These are phyloP conservation scores for Hydropsyche betteni DNA, from an alignment of 2,888 invertebrate genomes.

Conservation along the genomic window DNA sequence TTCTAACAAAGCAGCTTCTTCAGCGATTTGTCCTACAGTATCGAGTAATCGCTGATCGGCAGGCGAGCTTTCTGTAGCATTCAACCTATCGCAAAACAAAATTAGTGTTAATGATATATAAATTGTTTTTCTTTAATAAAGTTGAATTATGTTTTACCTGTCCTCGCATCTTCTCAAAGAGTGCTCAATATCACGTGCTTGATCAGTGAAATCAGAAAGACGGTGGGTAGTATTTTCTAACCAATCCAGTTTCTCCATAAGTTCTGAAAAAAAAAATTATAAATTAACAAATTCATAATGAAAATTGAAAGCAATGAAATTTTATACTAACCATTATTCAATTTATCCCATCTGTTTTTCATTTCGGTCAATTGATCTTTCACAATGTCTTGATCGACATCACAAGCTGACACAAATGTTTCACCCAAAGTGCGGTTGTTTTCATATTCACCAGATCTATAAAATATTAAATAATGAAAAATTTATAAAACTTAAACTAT, in stretches of 20 bases:
- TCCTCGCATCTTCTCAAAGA: conserved; percentile 90
- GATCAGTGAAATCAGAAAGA: conserved; percentile 86
- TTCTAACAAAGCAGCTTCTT: conserved; percentile 73
- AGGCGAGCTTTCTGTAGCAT: conserved; percentile 77
- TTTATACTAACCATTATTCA: conserved; percentile 75
- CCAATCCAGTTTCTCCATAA: conserved; percentile 79
- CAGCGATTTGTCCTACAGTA: conserved; percentile 80
- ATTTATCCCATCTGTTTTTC: conserved; percentile 89
- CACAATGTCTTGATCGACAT: conserved; percentile 90
- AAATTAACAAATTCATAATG: conserved; percentile 6
- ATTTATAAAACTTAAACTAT: neutral
- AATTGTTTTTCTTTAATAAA: neutral
- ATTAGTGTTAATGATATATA: neutral
- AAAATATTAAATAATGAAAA: conserved; percentile 6
- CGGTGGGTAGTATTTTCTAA: conserved; percentile 85
- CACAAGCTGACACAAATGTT: conserved; percentile 86
- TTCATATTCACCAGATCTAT: conserved; percentile 88
- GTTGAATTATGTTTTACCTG: conserved; percentile 66
- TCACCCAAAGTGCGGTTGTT: conserved; percentile 87
- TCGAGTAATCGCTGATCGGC: conserved; percentile 86
- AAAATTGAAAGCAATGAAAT: neutral
- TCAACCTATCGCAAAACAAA: conserved; percentile 54
- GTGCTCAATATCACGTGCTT: conserved; percentile 83
- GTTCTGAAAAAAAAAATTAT: conserved; percentile 60
- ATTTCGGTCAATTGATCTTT: conserved; percentile 82